Evolutionary conservation across 2,113 vertebrate species (phyloP).

Genomic region (Cyrtonyx montezumae): DNA sequence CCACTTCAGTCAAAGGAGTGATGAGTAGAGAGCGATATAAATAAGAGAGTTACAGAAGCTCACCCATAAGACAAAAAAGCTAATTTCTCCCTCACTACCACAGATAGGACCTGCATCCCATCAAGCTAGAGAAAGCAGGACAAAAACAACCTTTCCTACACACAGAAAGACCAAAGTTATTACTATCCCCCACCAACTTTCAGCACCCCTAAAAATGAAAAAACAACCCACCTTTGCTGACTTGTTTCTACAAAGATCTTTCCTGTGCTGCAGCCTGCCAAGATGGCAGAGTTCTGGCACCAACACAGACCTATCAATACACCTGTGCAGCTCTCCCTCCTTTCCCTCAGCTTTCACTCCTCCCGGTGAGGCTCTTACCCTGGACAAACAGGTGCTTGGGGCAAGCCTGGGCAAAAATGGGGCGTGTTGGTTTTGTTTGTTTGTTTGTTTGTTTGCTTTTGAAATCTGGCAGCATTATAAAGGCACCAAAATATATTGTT

Average conservation of each 20-base stretch:
- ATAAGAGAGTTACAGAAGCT: not conserved
- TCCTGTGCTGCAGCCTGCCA: rapidly evolving
- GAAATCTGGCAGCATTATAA: not conserved
- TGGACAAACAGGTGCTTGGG: not conserved
- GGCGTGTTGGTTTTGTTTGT: not conserved
- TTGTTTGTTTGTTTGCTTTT: too few species aligned
- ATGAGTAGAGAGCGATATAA: not conserved
- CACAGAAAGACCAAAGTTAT: not conserved
- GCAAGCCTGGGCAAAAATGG: not conserved
- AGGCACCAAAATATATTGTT: not conserved
- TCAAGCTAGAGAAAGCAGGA: not conserved
- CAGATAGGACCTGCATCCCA: not conserved
- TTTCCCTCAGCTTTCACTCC: not conserved
- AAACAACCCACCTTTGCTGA: not conserved
- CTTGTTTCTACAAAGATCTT: rapidly evolving
- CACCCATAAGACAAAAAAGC: not conserved
- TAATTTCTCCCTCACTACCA: not conserved
- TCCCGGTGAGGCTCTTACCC: rapidly evolving
- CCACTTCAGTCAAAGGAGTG: not conserved
- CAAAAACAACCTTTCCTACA: not conserved
- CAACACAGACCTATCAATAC: rapidly evolving
- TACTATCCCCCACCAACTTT: not conserved
- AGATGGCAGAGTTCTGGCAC: rapidly evolving
- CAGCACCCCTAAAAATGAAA: not conserved
- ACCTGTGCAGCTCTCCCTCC: not conserved